phyloP scores from a whole-genome alignment of 2,797 vertebrate species.

The Spinibarbus caldwelli region DNA sequence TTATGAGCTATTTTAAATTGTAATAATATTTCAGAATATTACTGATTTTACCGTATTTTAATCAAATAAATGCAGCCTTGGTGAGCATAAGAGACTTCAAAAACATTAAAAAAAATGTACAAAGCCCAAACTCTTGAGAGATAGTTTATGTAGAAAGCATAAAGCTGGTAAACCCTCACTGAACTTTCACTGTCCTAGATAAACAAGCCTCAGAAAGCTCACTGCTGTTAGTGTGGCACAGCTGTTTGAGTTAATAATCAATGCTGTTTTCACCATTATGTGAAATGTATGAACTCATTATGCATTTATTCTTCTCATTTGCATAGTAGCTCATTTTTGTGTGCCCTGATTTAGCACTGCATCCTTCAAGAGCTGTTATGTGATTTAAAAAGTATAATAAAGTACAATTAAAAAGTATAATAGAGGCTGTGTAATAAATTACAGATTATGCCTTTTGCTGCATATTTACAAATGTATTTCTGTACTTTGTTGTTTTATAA shows the following conservation, averaged over 20 bases:
- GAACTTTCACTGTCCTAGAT: conserved; percentile 53
- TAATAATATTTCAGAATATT: neutral
- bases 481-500: neutral
- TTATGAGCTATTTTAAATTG: neutral
- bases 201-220: conserved; percentile 30
- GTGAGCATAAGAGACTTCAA: neutral
- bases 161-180: conserved; percentile 45
- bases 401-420: neutral
- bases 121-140: neutral
- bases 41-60: neutral
- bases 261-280: conserved; percentile 3
- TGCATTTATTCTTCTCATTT: neutral
- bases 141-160: neutral
- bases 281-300: neutral
- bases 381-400: no score
- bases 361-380: neutral
- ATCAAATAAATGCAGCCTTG: neutral
- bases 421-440: neutral
- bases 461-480: neutral
- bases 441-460: neutral
- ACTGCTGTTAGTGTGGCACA: neutral
- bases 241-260: conserved; percentile 33
- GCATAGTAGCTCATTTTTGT: neutral
- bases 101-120: neutral
- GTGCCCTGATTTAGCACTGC: neutral